phyloP scores from a whole-genome alignment of 2,888 invertebrate genomes.

The Lycia hirtaria region DNA sequence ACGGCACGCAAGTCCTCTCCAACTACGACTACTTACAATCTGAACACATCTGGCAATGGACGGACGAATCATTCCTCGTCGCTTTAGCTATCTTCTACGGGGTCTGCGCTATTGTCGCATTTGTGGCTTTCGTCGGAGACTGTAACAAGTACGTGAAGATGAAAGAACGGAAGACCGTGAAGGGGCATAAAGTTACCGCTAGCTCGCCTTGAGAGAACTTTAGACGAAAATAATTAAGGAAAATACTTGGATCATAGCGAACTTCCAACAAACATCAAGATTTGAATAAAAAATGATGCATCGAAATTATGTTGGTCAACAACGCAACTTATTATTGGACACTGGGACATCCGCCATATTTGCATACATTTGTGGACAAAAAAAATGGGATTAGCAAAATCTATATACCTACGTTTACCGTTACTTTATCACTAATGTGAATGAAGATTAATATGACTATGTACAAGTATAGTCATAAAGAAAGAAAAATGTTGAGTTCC shows the following conservation, averaged over 20 bases:
- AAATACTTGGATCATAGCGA: neutral
- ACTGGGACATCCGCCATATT: no score
- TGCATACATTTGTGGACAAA: no score
- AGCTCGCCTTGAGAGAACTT: slow-evolving; percentile 81
- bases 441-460: no score
- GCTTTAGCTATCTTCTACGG: slow-evolving; percentile 87
- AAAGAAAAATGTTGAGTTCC: neutral
- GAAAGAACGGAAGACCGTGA: slow-evolving; percentile 78
- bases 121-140: slow-evolving; percentile 86
- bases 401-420: no score
- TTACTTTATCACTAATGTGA: no score
- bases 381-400: no score
- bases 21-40: slow-evolving; percentile 72
- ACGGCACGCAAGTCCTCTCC: slow-evolving; percentile 89
- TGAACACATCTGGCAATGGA: slow-evolving; percentile 78
- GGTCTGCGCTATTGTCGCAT: slow-evolving; percentile 86
- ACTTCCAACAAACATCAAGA: no score
- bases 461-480: neutral
- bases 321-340: no score
- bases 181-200: slow-evolving; percentile 84
- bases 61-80: slow-evolving; percentile 84
- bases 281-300: no score
- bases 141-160: slow-evolving; percentile 82
- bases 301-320: no score
- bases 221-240: neutral